Conservation (phyloP, 2,797 vertebrate genomes). For the Potorous gilbertii region DNA sequence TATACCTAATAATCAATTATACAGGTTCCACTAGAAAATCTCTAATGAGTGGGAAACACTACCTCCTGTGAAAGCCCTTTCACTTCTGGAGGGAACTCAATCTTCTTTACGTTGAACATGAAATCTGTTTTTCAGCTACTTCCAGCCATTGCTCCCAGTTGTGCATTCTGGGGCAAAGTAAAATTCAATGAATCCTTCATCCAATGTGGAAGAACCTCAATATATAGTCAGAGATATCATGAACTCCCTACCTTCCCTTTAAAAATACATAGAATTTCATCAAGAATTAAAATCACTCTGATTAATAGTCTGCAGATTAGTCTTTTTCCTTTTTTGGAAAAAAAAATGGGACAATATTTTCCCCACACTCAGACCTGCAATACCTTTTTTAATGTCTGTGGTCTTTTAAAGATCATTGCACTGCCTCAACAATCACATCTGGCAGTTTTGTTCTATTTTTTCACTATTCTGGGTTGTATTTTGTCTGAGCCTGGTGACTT, state of each 20-base stretch:
- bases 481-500: background rate
- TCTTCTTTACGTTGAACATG: background rate
- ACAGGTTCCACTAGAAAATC: background rate
- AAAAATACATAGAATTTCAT: background rate
- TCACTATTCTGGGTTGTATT: background rate
- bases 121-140: background rate
- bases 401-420: background rate
- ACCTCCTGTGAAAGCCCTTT: background rate
- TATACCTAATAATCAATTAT: background rate
- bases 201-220: background rate
- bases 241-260: background rate
- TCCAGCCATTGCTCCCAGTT: background rate
- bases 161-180: background rate
- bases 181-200: background rate
- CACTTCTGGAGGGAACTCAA: background rate
- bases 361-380: background rate
- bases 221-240: background rate
- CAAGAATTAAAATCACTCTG: background rate
- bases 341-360: background rate
- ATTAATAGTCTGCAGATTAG: background rate
- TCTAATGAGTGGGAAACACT: background rate
- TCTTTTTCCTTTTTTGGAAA: background rate
- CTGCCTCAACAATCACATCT: background rate
- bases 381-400: background rate
- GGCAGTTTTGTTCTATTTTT: background rate